Conservation (phyloP, 1,140 invertebrate species). For the Thaumetopoea pityocampa region DNA sequence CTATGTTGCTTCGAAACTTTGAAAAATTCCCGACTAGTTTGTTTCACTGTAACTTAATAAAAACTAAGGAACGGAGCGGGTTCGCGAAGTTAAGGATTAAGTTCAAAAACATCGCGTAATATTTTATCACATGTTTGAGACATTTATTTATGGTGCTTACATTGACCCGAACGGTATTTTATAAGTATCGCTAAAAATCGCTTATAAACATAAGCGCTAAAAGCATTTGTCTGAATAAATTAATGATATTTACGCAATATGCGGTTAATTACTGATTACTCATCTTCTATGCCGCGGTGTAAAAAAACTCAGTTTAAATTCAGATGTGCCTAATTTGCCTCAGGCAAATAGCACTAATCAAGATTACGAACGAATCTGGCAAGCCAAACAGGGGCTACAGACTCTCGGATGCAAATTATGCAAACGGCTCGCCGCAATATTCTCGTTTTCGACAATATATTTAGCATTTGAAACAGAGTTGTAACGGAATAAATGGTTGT, state of each 20-base stretch:
- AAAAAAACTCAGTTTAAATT: constrained; percentile 6
- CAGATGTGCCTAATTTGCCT: constrained; percentile 3
- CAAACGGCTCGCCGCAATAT: constrained; percentile 49
- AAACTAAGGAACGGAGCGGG: constrained; percentile 35
- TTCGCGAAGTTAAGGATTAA: constrained; percentile 36
- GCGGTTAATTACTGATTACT: too few relatives aligned
- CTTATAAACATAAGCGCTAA: too few relatives aligned
- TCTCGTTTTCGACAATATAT: constrained; percentile 61
- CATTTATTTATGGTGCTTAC: too few relatives aligned
- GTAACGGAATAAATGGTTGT: constrained; percentile 61
- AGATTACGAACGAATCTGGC: constrained; percentile 32
- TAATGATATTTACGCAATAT: too few relatives aligned
- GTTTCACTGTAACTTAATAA: constrained; percentile 61
- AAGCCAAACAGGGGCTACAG: constrained; percentile 29
- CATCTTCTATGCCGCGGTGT: too few relatives aligned
- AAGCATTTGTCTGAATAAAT: too few relatives aligned
- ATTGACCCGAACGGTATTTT: too few relatives aligned
- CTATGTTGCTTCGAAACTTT: constrained; percentile 29
- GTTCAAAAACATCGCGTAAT: constrained; percentile 23
- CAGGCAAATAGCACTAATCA: constrained; percentile 17
- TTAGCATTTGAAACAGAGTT: constrained; percentile 63
- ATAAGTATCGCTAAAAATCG: too few relatives aligned
- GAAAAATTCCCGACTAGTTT: constrained; percentile 55
- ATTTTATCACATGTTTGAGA: constrained; percentile 18
- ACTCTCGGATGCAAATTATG: constrained; percentile 45